A percentile compares a stretch with the other conserved stretches of the same genome.
Evolutionary conservation across 2,888 invertebrate species (phyloP).

Genomic region (Amorpha juglandis): DNA sequence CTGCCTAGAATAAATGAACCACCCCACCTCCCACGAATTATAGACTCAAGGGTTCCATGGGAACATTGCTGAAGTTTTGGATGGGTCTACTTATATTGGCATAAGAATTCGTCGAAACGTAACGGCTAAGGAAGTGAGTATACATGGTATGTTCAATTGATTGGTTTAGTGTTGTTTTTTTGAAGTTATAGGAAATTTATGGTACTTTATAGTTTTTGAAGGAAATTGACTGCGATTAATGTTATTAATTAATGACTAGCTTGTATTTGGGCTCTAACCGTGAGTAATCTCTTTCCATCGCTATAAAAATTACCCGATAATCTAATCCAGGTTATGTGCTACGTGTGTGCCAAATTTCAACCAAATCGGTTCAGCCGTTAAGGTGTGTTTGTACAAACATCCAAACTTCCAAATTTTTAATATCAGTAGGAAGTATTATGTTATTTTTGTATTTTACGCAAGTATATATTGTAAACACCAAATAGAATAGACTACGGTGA

Average conservation of each 20-base stretch:
- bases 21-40: slow-evolving; percentile 27
- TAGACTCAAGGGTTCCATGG: slow-evolving; percentile 33
- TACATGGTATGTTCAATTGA: slow-evolving; percentile 53
- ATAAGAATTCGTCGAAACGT: slow-evolving; percentile 45
- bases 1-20: slow-evolving; percentile 44
- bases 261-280: no score
- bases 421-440: no score
- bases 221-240: background rate
- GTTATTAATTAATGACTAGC: background rate
- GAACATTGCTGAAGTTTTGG: background rate
- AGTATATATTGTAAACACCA: background rate
- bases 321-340: no score
- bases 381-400: no score
- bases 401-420: no score
- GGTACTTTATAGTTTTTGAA: background rate
- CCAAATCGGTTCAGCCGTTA: no score
- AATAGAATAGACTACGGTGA: background rate
- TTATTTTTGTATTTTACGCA: background rate
- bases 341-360: no score
- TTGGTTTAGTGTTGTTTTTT: slow-evolving; percentile 40
- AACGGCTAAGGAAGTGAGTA: slow-evolving; percentile 47
- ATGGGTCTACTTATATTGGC: slow-evolving; percentile 47
- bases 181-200: background rate
- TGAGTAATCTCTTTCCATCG: no score
- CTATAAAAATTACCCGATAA: no score